Percentiles rank a stretch among this genome's conserved stretches.
These are phyloP conservation scores for Recurvirostra avosetta DNA, from an alignment of 2,113 vertebrate genomes.

Conservation along the genomic window DNA sequence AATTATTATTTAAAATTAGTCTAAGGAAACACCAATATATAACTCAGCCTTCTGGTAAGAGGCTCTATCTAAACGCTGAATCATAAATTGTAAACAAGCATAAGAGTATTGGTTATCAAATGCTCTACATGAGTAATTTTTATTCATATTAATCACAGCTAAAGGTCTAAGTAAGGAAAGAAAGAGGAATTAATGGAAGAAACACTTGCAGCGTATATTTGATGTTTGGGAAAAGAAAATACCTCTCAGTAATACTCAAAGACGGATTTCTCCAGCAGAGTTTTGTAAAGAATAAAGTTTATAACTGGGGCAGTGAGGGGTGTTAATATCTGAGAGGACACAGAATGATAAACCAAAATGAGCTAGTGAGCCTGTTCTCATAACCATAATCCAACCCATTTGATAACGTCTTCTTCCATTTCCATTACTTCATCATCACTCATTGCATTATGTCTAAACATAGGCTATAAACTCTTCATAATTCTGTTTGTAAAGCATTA, in stretches of 20 bases:
- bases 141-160: neutral
- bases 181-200: neutral
- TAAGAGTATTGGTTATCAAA: neutral
- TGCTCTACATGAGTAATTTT: neutral
- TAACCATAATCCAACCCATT: neutral
- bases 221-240: neutral
- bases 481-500: conserved; percentile 45
- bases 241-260: neutral
- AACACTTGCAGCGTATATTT: neutral
- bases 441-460: conserved; percentile 43
- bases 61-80: neutral
- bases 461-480: neutral
- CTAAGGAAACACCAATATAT: neutral
- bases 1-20: neutral
- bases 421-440: conserved; percentile 37
- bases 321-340: neutral
- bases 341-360: neutral
- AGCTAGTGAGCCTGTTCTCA: neutral
- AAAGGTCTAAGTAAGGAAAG: neutral
- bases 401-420: neutral
- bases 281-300: neutral
- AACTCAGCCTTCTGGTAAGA: neutral
- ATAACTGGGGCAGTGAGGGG: neutral
- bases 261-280: neutral
- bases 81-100: neutral